Base-by-base conservation (phyloP, 2,113 vertebrate species). In the Micromys minutus region DNA sequence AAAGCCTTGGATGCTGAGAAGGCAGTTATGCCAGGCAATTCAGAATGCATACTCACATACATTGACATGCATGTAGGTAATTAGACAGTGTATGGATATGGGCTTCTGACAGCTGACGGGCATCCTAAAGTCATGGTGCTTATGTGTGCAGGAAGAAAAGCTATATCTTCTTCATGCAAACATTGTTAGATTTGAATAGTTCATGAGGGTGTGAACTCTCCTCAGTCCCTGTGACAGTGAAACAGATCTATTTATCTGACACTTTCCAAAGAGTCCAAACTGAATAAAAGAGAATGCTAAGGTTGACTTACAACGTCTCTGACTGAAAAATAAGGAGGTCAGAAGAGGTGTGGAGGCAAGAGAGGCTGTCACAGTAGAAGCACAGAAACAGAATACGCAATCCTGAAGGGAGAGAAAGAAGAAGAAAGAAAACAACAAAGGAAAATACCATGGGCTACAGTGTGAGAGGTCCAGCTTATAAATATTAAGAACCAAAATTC, bases 211-310 rank as follows among this genome's bases (percentile, higher is more conserved):
- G 45, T 31, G 76, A 52, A 85, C 16, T 6, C 17, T 81, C n/a
- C 11, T 81, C 12, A 36, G 47, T 16, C 9, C 8, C 34, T 39
- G 21, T 59, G 8, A 31, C 26, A 42, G 52, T 2, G 1, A 59
- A 4, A 29, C 31, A 92, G 36, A 72, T 80, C 61, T 79, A 34
- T 91, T 91, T 47, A 36, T 67, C 36, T 59, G 36, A 57, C 24
- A 39, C 50, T 57, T 63, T 92, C 86, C 36, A 88, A 92, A 90
- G 29, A 72, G 29, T 29, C 42, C n/a, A 72, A 69, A 89, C 83
- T 84, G 74, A 91, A 63, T 0, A 2, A 85, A 55, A 86, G 52
- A 92, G 47, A 97, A 87, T 69, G n/a, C 31, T 95, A 72, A 84
- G 45, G 77, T 31, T 88, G 67, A 85, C 59, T 50, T 34, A 45